A percentile compares a stretch with the other conserved stretches of the same genome.
Conservation (phyloP, 1,140 invertebrate species). For the Caenorhabditis latens region DNA sequence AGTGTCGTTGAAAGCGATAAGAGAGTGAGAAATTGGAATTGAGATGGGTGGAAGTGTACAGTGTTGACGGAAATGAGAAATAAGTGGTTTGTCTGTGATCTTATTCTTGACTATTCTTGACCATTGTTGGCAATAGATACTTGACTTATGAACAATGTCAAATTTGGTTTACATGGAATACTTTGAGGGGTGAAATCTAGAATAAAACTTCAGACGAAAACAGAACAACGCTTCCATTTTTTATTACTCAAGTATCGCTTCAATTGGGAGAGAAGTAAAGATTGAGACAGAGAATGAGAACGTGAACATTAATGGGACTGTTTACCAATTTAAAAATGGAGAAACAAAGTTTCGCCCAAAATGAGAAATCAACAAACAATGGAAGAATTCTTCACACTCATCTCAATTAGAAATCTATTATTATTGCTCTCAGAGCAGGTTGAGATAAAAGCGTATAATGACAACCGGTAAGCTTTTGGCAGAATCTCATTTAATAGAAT, state of each 20-base stretch:
- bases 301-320: background rate
- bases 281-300: background rate
- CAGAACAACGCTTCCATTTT: background rate
- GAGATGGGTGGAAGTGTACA: background rate
- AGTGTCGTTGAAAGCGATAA: conserved; percentile 55
- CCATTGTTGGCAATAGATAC: conserved; percentile 23
- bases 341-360: background rate
- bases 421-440: background rate
- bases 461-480: conserved; percentile 32
- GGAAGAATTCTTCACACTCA: too few species aligned
- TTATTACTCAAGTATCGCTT: conserved; percentile 30
- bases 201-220: conserved; percentile 12
- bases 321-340: background rate
- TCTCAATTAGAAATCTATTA: background rate
- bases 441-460: background rate
- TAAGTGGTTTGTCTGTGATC: conserved; percentile 52
- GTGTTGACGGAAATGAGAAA: conserved; percentile 50
- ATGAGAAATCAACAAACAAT: background rate
- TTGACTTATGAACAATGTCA: conserved; percentile 36
- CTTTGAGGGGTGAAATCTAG: background rate
- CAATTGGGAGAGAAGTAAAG: background rate
- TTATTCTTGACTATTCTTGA: conserved; percentile 47
- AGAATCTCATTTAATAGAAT: background rate
- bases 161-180: conserved; percentile 5
- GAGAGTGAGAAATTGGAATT: conserved; percentile 30